Evolutionary conservation across 2,888 invertebrate species (phyloP), one percentile per base, ranked within the genome.

Genomic region (Drosophila subquinaria): DNA sequence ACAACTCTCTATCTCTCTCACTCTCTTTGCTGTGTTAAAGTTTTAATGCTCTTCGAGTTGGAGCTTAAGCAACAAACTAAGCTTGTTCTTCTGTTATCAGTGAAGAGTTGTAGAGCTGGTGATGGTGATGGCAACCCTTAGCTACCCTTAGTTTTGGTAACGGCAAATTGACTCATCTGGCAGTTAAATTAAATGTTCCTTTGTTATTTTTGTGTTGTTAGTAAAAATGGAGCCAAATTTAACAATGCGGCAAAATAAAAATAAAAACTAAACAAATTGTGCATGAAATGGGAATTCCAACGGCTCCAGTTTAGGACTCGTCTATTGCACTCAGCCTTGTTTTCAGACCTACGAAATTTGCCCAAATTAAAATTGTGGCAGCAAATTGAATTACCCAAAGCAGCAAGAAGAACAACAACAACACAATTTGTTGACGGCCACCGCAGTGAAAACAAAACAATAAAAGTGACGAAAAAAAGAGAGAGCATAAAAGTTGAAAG

Each of bases 201-300:
- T 73, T 69, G 73, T 69, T 73, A 47, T 73, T 67, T 57, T 30
- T 30, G 30, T 45, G n/a, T 23, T 17, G 20, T 23, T 53, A 61
- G 65, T 67, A 42, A 35, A 81, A 74, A 27, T 47, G 52, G 43
- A 64, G 76, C 66, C 11, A 36, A 60, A 77, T 88, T 80, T 75
- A 81, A 89, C 88, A 84, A 86, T 88, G 84, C 89, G 89, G 70
- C 82, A 69, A 81, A 84, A 83, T 83, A 88, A 81, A 87, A 82
- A 89, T 81, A 88, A 88, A 85, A 83, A 47, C 79, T 55, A 56
- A 88, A 80, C 87, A 89, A 86, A 86, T 89, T 89, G 86, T 81
- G 85, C 88, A 89, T 89, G 85, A 86, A 86, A 89, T 82, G 74
- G 48, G 36, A 30, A 13, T 40, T 55, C 47, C 35, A 30, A 4